phyloP scores from a whole-genome alignment of 2,113 vertebrate species.

The Channa argus region DNA sequence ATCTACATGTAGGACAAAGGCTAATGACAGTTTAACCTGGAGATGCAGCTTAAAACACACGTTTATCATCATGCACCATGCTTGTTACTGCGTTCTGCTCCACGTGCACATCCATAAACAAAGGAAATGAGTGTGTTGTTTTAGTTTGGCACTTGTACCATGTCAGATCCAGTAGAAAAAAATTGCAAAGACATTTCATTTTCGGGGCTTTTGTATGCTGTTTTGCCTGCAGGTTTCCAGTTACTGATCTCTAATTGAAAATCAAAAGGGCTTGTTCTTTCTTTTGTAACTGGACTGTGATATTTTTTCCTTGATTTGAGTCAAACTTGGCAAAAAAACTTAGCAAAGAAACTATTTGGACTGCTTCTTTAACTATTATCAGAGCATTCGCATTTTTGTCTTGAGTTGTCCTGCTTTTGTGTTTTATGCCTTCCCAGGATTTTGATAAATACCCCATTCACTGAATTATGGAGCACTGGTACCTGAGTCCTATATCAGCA shows the following conservation, averaged over 20 bases:
- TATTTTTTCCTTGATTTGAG: neutral
- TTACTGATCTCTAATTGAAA: neutral
- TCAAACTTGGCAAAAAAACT: neutral
- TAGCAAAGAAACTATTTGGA: neutral
- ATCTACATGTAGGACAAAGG: no score
- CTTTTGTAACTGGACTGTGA: neutral
- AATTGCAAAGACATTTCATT: neutral
- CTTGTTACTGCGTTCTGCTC: conserved; percentile 1
- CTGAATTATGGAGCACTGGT: conserved; percentile 76
- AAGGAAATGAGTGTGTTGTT: neutral
- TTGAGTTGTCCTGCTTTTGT: conserved; percentile 9
- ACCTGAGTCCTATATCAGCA: conserved; percentile 54
- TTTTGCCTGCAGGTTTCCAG: conserved; percentile 4
- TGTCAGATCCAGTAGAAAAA: neutral
- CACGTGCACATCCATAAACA: conserved; percentile 1
- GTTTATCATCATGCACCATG: neutral
- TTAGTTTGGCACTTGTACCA: neutral
- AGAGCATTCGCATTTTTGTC: neutral
- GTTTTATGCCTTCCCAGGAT: conserved; percentile 20
- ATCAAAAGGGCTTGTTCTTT: neutral
- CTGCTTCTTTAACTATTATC: neutral
- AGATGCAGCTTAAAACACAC: no score
- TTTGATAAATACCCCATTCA: conserved; percentile 26
- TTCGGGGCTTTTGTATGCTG: no score
- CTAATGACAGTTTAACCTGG: no score